phyloP scores from a whole-genome alignment of 2,888 invertebrate species.

The Dugesia japonica region DNA sequence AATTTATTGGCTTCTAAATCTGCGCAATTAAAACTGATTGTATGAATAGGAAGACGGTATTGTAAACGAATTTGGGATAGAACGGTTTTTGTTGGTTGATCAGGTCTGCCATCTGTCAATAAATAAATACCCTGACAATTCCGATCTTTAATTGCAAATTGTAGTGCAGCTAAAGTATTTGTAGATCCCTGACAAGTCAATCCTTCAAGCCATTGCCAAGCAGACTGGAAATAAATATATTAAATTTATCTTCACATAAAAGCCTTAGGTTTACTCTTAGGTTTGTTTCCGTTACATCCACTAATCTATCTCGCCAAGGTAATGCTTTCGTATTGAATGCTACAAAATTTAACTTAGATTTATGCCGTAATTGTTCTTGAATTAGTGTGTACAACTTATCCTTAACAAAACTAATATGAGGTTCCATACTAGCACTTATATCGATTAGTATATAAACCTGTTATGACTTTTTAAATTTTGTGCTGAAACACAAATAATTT shows the following conservation, averaged over 20 bases:
- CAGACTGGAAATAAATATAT: slow-evolving; percentile 36
- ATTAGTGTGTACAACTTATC: slow-evolving; percentile 45
- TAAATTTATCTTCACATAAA: background rate
- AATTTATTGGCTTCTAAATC: slow-evolving; percentile 46
- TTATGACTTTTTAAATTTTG: background rate
- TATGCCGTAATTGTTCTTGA: slow-evolving; percentile 48
- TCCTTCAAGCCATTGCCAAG: slow-evolving; percentile 39
- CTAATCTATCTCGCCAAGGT: slow-evolving; percentile 44
- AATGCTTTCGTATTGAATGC: slow-evolving; percentile 42
- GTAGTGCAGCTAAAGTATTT: slow-evolving; percentile 45
- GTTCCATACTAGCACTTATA: slow-evolving; percentile 46
- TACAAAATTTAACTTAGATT: slow-evolving; percentile 46
- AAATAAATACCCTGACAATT: slow-evolving; percentile 47
- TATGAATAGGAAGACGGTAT: slow-evolving; percentile 45
- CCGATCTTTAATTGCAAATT: slow-evolving; percentile 43
- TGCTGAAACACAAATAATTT: background rate
- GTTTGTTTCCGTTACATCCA: slow-evolving; percentile 44
- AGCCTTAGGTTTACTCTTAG: slow-evolving; percentile 37
- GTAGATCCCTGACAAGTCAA: slow-evolving; percentile 46
- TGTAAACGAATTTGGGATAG: slow-evolving; percentile 46
- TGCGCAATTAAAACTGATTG: slow-evolving; percentile 48
- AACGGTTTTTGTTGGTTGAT: slow-evolving; percentile 47
- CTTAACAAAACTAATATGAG: slow-evolving; percentile 46
- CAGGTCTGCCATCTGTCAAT: slow-evolving; percentile 47
- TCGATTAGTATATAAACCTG: slow-evolving; percentile 45